These are phyloP conservation scores for Drosophila auraria DNA, from an alignment of 1,140 invertebrate species.

Conservation along the genomic window DNA sequence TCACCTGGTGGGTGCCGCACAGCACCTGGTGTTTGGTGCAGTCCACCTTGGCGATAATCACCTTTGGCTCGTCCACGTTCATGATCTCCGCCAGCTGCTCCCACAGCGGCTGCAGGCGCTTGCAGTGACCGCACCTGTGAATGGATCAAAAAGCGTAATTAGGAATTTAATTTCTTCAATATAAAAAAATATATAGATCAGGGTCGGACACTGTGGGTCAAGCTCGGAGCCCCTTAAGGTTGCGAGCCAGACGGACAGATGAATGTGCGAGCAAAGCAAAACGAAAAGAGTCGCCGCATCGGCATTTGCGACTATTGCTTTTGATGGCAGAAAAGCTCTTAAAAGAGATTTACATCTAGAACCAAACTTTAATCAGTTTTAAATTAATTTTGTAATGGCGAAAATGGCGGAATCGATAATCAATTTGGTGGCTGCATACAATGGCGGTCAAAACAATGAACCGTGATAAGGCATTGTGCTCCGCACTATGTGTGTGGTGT, in stretches of 20 bases:
- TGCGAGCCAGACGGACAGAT: too few relatives aligned
- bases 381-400: not conserved
- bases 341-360: too few relatives aligned
- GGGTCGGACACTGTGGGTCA: too few relatives aligned
- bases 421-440: slow-evolving; percentile 10
- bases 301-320: too few relatives aligned
- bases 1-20: slow-evolving; percentile 91
- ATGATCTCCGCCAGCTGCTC: slow-evolving; percentile 90
- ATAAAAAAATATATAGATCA: too few relatives aligned
- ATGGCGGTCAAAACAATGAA: slow-evolving; percentile 35
- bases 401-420: slow-evolving; percentile 22
- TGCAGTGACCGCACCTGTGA: slow-evolving; percentile 90
- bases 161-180: too few relatives aligned
- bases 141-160: not conserved
- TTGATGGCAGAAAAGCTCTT: too few relatives aligned
- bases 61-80: slow-evolving; percentile 87
- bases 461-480: slow-evolving; percentile 30
- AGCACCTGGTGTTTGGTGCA: slow-evolving; percentile 90
- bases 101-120: slow-evolving; percentile 89
- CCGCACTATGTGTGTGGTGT: slow-evolving; percentile 4
- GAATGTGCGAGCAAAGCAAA: too few relatives aligned
- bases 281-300: too few relatives aligned
- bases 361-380: too few relatives aligned
- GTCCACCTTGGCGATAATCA: slow-evolving; percentile 91
- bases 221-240: too few relatives aligned